These are phyloP conservation scores for Marmota flaviventris DNA, from an alignment of 2,113 vertebrate genomes.

Conservation along the genomic window DNA sequence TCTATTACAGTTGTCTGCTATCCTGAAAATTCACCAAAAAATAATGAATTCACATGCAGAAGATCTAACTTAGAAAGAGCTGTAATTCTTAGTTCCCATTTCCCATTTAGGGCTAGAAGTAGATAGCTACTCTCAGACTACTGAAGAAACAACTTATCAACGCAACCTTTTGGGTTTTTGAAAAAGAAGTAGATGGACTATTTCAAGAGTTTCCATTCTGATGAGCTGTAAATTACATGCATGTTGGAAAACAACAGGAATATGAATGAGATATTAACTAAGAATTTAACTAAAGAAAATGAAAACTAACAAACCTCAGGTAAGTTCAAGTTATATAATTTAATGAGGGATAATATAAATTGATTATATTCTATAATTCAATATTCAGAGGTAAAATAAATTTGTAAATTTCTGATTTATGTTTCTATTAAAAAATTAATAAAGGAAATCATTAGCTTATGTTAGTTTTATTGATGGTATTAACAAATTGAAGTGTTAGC, in stretches of 20 bases:
- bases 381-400: slow-evolving; percentile 46
- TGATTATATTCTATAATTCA: slow-evolving; percentile 3
- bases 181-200: background rate
- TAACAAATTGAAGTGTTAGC: background rate
- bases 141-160: background rate
- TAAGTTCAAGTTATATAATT: background rate
- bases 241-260: background rate
- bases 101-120: background rate
- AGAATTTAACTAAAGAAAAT: slow-evolving; percentile 20
- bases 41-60: background rate
- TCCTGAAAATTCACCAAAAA: slow-evolving; percentile 39
- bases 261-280: background rate
- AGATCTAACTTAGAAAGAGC: background rate
- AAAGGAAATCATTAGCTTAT: slow-evolving; percentile 26
- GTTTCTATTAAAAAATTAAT: slow-evolving; percentile 52
- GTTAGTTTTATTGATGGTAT: background rate
- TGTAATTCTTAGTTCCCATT: background rate
- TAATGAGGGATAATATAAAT: background rate
- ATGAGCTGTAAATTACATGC: background rate
- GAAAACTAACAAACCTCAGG: background rate
- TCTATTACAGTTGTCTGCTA: background rate
- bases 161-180: slow-evolving; percentile 19
- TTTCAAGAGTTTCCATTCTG: background rate
- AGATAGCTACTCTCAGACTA: background rate
- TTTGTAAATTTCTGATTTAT: slow-evolving; percentile 2